Percentiles rank a stretch among this genome's conserved stretches.
Conservation (phyloP, 2,113 vertebrate species). For the Garra rufa region DNA sequence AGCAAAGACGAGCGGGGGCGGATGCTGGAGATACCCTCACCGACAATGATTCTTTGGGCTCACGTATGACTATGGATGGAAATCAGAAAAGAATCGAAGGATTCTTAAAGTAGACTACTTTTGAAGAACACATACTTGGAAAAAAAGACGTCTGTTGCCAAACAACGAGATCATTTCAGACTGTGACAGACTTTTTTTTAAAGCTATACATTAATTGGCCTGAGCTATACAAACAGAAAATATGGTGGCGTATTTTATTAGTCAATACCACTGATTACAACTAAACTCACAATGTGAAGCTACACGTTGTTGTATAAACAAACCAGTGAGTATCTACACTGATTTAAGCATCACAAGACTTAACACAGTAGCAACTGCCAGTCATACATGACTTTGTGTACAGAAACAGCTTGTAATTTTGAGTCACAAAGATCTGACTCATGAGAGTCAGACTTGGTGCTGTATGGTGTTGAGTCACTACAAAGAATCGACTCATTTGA, state of each 20-base stretch:
- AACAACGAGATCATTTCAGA: not conserved
- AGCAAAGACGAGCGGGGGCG: constrained; percentile 56
- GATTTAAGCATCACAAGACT: not conserved
- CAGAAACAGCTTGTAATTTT: not conserved
- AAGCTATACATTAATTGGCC: not conserved
- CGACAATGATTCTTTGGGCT: constrained; percentile 61
- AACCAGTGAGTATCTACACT: not conserved
- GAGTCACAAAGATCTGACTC: not conserved
- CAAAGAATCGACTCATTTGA: not conserved
- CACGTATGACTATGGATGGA: constrained; percentile 5
- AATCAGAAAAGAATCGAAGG: not conserved
- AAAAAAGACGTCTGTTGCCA: not conserved
- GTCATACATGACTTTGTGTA: not conserved
- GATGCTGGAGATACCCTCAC: constrained; percentile 76
- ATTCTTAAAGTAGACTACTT: not conserved
- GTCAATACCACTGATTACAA: not conserved
- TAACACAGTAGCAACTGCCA: not conserved
- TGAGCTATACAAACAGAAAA: not conserved
- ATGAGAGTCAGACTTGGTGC: not conserved
- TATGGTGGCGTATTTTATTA: not conserved
- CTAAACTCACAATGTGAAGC: not conserved
- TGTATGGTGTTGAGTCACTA: not conserved
- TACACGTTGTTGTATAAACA: not conserved
- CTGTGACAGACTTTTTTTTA: not conserved
- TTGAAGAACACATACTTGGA: not conserved